A percentile compares a stretch with the other conserved stretches of the same genome.
These are phyloP conservation scores for Euzophera pinguis DNA, from an alignment of 2,888 invertebrate genomes.

Conservation along the genomic window DNA sequence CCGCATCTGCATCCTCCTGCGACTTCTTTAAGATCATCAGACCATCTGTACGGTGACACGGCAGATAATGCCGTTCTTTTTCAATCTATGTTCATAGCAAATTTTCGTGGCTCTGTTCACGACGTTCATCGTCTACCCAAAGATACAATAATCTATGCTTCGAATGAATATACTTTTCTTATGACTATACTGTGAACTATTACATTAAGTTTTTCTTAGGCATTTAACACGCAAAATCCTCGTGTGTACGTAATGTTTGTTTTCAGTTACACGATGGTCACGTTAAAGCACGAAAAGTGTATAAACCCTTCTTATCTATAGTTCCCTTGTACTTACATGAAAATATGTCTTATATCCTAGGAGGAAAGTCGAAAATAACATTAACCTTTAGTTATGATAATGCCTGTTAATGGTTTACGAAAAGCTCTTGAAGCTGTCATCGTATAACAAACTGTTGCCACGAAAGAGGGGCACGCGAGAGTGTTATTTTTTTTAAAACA, in stretches of 20 bases:
- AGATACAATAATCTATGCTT: too few species aligned
- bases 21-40: too few species aligned
- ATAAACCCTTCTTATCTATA: conserved; percentile 22
- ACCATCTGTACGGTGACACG: too few species aligned
- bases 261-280: conserved; percentile 18
- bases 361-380: conserved; percentile 10
- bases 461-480: conserved; percentile 20
- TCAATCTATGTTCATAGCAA: too few species aligned
- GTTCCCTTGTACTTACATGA: conserved; percentile 1
- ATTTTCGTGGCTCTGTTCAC: too few species aligned
- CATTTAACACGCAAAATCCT: conserved; percentile 20
- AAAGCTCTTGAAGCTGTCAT: conserved; percentile 20
- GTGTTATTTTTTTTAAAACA: background rate
- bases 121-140: too few species aligned
- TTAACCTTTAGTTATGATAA: conserved; percentile 19
- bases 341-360: conserved; percentile 17
- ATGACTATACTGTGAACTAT: too few species aligned
- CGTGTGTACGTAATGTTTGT: conserved; percentile 24
- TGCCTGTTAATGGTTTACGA: conserved; percentile 18
- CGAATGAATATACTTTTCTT: too few species aligned
- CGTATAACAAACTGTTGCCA: conserved; percentile 18
- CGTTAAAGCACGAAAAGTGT: conserved; percentile 22
- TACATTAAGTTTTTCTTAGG: background rate
- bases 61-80: too few species aligned
- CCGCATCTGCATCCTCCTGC: too few species aligned